These are phyloP conservation scores for Reinhardtius hippoglossoides DNA, from an alignment of 2,113 vertebrate species.

Conservation along the genomic window DNA sequence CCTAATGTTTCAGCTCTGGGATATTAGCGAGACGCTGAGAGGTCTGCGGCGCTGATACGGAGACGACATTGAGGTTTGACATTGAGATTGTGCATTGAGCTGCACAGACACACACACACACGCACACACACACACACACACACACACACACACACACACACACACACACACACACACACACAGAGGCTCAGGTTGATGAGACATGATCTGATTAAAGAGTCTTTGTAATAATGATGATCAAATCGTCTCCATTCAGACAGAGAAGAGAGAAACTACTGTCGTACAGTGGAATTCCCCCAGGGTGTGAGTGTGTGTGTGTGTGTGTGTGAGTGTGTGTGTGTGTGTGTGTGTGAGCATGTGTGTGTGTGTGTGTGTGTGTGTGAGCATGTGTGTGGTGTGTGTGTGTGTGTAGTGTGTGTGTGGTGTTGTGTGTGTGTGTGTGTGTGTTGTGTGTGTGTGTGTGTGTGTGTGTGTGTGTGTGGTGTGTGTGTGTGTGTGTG, in stretches of 20 bases:
- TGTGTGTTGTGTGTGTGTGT: conserved; percentile 11
- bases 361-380: conserved; percentile 14
- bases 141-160: conserved; percentile 4
- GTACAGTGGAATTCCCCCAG: conserved; percentile 32
- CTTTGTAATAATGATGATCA: conserved; percentile 75
- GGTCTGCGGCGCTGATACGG: conserved; percentile 31
- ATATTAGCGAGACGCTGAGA: conserved; percentile 55
- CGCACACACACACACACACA: conserved; percentile 30
- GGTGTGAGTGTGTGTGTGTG: conserved; percentile 7
- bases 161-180: conserved; percentile 26
- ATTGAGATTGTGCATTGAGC: conserved; percentile 55
- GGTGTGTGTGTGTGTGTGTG: conserved; percentile 15
- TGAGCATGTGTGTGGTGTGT: conserved; percentile 16
- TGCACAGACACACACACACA: conserved; percentile 17
- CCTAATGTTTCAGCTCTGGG: conserved; percentile 57
- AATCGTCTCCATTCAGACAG: conserved; percentile 61
- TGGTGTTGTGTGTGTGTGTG: conserved; percentile 1
- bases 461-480: background rate
- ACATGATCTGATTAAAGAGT: conserved; percentile 74
- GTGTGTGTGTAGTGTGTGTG: conserved; percentile 9
- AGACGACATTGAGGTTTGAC: conserved; percentile 74
- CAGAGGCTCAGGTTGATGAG: conserved; percentile 43
- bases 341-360: background rate
- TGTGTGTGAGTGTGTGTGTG: conserved; percentile 7
- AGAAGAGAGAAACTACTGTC: conserved; percentile 24